Evolutionary conservation across 1,140 invertebrate genomes (phyloP), one percentile per base, ranked within the genome.

Genomic region (Eciton burchellii): DNA sequence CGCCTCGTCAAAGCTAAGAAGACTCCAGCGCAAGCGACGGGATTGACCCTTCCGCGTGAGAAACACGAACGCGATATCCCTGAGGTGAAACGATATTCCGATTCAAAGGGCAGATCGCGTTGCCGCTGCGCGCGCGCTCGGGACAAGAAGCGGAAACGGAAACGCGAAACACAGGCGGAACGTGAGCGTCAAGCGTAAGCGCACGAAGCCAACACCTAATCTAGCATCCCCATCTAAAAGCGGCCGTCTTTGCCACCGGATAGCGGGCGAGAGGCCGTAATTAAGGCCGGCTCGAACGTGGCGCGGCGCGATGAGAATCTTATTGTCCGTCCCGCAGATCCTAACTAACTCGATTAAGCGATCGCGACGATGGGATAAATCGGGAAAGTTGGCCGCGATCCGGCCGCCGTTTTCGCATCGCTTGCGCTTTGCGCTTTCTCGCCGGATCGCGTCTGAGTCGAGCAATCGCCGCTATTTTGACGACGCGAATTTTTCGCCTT

Each of bases 321-420:
- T 66, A 5, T 56, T 60, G 77, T 41, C 35, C 49, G 45, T 85
- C 26, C 52, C 54, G 49, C 14, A 41, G 24, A n/a, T n/a, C 1
- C 63, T 79, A 56, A 41, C 84, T 87, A 83, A 87, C 84, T 83
- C 73, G 84, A 87, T 87, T 83, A 87, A 87, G 81, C 81, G 73
- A 84, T 87, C 60, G 47, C 68, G 41, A 56, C 49, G n/a, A 11
- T 6, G 3, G 47, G 59, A 86, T 87, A 86, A 87, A 86, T 87
- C 85, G 83, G 73, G 73, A 86, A 87, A 86, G 86, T 84, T 86
- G 84, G 70, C 83, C 81, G 79, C 60, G 63, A 52, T 4, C 41
- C 56, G 35, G 52, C 52, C 56, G 52, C 74, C 21, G 52, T 4
- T 24, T 43, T 79, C 56, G 35, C 65, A 54, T 66, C 12, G 41